phyloP scores from a whole-genome alignment of 2,113 vertebrate species.

The Vidua chalybeata region DNA sequence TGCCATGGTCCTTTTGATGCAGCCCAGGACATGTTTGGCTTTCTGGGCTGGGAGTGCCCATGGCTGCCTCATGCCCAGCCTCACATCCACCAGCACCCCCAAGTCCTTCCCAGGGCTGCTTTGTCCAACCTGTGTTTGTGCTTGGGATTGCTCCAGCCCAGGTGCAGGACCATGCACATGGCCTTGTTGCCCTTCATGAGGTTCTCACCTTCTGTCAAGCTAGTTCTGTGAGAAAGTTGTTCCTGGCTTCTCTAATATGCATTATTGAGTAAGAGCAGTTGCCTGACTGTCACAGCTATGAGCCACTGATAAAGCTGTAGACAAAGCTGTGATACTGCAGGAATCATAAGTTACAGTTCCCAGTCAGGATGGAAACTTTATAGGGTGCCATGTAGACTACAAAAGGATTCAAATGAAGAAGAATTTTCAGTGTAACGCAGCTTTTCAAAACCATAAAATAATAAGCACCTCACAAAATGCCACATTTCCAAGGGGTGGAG shows the following conservation, averaged over 20 bases:
- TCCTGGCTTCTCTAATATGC: neutral
- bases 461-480: neutral
- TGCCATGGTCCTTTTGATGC: neutral
- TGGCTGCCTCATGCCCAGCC: neutral
- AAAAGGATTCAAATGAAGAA: neutral
- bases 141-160: neutral
- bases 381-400: neutral
- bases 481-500: neutral
- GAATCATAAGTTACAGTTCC: neutral
- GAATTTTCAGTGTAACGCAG: neutral
- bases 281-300: neutral
- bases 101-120: neutral
- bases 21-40: neutral
- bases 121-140: neutral
- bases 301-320: neutral
- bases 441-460: neutral
- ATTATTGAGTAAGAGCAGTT: neutral
- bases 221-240: neutral
- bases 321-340: neutral
- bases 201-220: neutral
- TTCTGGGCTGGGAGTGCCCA: neutral
- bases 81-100: neutral
- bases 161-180: neutral
- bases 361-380: neutral
- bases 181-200: neutral